phyloP scores from a whole-genome alignment of 2,113 vertebrate genomes.

The Gymnarchus niloticus region DNA sequence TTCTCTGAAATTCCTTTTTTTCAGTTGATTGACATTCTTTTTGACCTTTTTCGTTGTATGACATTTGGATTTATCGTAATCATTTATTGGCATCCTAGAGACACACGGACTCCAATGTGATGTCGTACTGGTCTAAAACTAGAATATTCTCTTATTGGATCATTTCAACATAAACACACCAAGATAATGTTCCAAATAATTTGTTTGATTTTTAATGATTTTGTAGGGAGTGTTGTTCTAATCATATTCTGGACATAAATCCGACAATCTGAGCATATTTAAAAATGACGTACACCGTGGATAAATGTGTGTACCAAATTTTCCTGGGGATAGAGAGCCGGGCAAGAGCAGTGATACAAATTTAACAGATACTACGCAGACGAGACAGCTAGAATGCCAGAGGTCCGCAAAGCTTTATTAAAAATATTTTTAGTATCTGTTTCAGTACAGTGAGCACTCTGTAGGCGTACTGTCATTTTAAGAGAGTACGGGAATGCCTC shows the following conservation, averaged over 20 bases:
- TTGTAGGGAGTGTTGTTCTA: no score
- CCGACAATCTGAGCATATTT: no score
- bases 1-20: background rate
- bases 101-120: background rate
- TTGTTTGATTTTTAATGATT: no score
- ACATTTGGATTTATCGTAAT: background rate
- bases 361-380: no score
- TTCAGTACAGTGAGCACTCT: background rate
- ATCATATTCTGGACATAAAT: no score
- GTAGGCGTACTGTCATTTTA: slow-evolving; percentile 6
- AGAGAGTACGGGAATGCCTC: slow-evolving; percentile 17
- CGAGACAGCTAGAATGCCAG: background rate
- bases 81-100: background rate
- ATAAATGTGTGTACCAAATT: no score
- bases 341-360: no score
- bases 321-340: no score
- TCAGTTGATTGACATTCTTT: background rate
- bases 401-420: background rate
- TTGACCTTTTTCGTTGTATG: background rate
- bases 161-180: background rate
- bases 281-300: no score
- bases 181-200: no score
- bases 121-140: background rate
- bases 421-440: background rate
- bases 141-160: background rate